Evolutionary conservation across 2,888 invertebrate genomes (phyloP).

Genomic region (Drosophila quinaria): DNA sequence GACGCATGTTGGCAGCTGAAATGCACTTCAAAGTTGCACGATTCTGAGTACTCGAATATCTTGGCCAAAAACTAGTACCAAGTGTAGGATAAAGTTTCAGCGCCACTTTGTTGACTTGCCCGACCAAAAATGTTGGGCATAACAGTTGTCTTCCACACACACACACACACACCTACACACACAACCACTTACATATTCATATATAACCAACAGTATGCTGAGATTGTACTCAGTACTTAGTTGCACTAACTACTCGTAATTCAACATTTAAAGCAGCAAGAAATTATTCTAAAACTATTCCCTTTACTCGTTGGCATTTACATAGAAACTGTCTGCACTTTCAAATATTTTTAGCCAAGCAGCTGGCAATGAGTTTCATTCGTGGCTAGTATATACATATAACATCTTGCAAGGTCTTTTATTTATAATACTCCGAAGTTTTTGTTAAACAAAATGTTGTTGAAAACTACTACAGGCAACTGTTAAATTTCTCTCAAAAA

Average conservation of each 20-base stretch:
- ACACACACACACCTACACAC: conserved; percentile 6
- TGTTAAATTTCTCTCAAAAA: not conserved
- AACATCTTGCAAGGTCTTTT: conserved; percentile 1
- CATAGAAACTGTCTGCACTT: conserved; percentile 15
- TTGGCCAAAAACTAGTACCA: conserved; percentile 48
- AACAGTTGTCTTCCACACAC: conserved; percentile 34
- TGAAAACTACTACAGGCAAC: not conserved
- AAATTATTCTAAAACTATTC: conserved; percentile 25
- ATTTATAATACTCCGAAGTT: conserved; percentile 1
- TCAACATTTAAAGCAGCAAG: conserved; percentile 28
- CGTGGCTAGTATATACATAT: not conserved
- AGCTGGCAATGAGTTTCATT: not conserved
- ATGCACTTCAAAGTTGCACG: conserved; percentile 68
- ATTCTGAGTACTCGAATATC: conserved; percentile 47
- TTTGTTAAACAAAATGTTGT: not conserved
- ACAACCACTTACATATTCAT: not conserved
- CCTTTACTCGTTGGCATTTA: not conserved
- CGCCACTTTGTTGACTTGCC: conserved; percentile 71
- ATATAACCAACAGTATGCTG: conserved; percentile 3
- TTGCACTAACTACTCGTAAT: conserved; percentile 36
- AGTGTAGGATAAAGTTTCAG: conserved; percentile 69
- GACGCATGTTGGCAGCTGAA: conserved; percentile 62
- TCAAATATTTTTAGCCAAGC: conserved; percentile 4
- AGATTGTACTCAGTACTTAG: conserved; percentile 37
- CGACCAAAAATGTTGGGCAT: conserved; percentile 62